Base-by-base conservation (phyloP, 2,113 vertebrate genomes). In the Furnarius figulus region DNA sequence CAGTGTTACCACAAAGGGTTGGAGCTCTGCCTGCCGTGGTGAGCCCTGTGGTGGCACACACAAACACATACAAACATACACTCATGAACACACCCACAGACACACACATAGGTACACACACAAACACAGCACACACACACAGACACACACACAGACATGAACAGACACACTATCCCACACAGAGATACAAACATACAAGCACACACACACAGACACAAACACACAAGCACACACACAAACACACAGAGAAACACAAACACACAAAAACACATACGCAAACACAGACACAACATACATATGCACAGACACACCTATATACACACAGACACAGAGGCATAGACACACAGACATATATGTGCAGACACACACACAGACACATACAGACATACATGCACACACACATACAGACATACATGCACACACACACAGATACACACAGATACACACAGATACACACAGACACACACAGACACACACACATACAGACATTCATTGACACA, bases 1-100 rank as follows among this genome's bases (percentile, higher is more conserved):
- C 0, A 2, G 4, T 10, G 13, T 15, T 10, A 4, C 33, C 44
- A 9, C 0, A 0, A 1, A 1, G 28, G 18, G 31, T 2, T 11
- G 46, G 47, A 79, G 44, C 75, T 27, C 75, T 49, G 11, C 70
- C 5, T 30, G 52, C 65, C 14, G 2, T 2, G 31, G 14, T 47
- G 53, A 14, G 62, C 40, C 40, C 30, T 44, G 30, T 24, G 23
- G 40, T 13, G 47, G 47, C 19, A 35, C 39, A 40, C 8, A 40
- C 27, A 39, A 5, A 13, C 59, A 33, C 37, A 17, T 8, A 50
- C 28, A 40, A 13, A 6, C 16, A 6, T 44, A 6, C 10, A 5
- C 35, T 6, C 11, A 39, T 9, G 7, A 20, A 39, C 13, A 5
- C 10, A 5, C 49, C 5, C 8, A 5, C 52, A 8, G 25, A 10